These are phyloP conservation scores for Torymus texanus DNA, from an alignment of 2,888 invertebrate genomes.

Conservation along the genomic window DNA sequence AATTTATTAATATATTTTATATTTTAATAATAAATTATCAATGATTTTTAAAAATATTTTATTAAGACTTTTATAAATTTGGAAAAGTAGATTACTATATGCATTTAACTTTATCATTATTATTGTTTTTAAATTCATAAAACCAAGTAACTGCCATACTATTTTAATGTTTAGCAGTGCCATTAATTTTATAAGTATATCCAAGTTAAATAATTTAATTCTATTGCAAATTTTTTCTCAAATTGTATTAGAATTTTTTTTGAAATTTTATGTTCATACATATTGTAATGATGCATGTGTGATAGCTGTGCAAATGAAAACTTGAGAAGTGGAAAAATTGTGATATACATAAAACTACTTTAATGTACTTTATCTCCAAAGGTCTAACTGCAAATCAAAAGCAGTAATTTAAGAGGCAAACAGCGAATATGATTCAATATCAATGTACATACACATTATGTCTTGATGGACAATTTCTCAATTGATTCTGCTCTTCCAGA, in stretches of 20 bases:
- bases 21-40: constrained; percentile 35
- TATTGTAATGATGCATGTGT: constrained; percentile 49
- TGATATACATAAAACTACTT: constrained; percentile 58
- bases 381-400: constrained; percentile 58
- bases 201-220: constrained; percentile 29
- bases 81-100: constrained; percentile 11
- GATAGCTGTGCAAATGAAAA: constrained; percentile 47
- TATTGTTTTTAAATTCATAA: constrained; percentile 16
- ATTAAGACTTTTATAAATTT: constrained; percentile 10
- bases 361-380: constrained; percentile 61
- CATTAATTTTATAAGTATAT: constrained; percentile 38
- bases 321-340: constrained; percentile 58
- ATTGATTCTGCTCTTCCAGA: constrained; percentile 53
- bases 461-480: constrained; percentile 36
- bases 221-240: constrained; percentile 19
- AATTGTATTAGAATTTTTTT: constrained; percentile 29
- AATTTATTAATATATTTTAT: constrained; percentile 27
- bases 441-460: constrained; percentile 43
- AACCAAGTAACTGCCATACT: constrained; percentile 40
- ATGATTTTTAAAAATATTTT: constrained; percentile 7
- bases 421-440: constrained; percentile 51
- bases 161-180: constrained; percentile 43
- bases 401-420: constrained; percentile 44
- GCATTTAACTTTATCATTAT: constrained; percentile 10
- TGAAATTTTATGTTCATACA: constrained; percentile 43